Base-by-base conservation (phyloP, 2,888 invertebrate species). In the Athetis lepigone region DNA sequence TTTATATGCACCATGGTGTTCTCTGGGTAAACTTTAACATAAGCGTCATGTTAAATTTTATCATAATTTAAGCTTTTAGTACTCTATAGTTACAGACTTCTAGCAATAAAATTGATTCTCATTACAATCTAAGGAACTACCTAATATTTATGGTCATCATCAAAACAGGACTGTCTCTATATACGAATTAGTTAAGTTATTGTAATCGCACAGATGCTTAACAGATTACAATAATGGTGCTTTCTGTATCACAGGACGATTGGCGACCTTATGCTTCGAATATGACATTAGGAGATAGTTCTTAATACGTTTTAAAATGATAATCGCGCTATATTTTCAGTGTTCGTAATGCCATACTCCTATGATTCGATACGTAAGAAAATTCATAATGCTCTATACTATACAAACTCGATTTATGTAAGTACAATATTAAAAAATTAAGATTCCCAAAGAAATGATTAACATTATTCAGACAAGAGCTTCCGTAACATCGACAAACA, bases 381-480 rank as follows among this genome's bases (percentile, higher is more conserved):
- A 80, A 81, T 79, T 65, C 55, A 77, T 63, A 70, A 65, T 66
- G 67, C 72, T 71, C 68, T 81, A 80, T 68, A 69, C 70, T 80
- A 79, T 67, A 72, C 73, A 70, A 80, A 80, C 70, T 70, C 74
- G 77, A 76, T 69, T 63, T 55, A 70, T 59, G 63, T 79, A 79
- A 79, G 81, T 80, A 80, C 81, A 74, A 66, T 75, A 78, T 73
- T 71, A 62, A 75, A 77, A 80, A 61, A 70, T 65, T 79, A 81
- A 84, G 85, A 86, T 77, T 85, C 89, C 85, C 91, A 92, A 92
- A 94, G 94, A 92, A 91, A 94, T 94, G 94, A 94, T 94, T 89
- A 86, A 90, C 94, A 94, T 94, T 94, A 94, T 93, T 94, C 95
- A 95, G 94, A 88, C 86, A 90, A 76, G 93, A 91, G 86, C 90